phyloP scores from a whole-genome alignment of 1,140 invertebrate species.

The Ceratina australensis region DNA sequence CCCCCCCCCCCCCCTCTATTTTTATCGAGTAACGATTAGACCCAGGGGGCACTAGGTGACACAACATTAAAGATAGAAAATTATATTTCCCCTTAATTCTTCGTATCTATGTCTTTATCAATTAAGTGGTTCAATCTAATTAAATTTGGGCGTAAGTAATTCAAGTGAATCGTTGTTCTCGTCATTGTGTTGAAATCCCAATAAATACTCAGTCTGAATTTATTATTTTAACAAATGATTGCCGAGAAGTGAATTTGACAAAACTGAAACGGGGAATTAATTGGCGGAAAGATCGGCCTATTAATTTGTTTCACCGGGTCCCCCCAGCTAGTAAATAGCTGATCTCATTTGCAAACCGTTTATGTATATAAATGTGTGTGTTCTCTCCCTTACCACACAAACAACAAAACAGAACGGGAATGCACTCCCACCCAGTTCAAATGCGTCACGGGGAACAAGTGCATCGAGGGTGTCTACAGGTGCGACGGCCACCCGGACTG shows the following conservation, averaged over 20 bases:
- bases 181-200: too few relatives aligned
- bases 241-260: too few relatives aligned
- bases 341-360: neutral
- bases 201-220: too few relatives aligned
- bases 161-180: too few relatives aligned
- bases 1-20: neutral
- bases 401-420: slow-evolving; percentile 72
- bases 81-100: too few relatives aligned
- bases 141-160: neutral
- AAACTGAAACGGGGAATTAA: too few relatives aligned
- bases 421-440: slow-evolving; percentile 80
- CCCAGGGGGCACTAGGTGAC: neutral
- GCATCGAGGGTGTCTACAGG: slow-evolving; percentile 79
- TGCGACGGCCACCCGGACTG: slow-evolving; percentile 88
- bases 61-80: neutral
- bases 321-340: neutral
- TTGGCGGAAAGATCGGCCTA: too few relatives aligned
- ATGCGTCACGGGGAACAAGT: slow-evolving; percentile 79
- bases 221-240: too few relatives aligned
- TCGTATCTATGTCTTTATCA: too few relatives aligned
- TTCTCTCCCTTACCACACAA: slow-evolving; percentile 70
- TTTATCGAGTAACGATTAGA: neutral
- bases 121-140: too few relatives aligned
- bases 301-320: neutral
- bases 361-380: slow-evolving; percentile 60